Base-by-base conservation (phyloP, 2,797 vertebrate genomes). In the Sebastes steindachneri region DNA sequence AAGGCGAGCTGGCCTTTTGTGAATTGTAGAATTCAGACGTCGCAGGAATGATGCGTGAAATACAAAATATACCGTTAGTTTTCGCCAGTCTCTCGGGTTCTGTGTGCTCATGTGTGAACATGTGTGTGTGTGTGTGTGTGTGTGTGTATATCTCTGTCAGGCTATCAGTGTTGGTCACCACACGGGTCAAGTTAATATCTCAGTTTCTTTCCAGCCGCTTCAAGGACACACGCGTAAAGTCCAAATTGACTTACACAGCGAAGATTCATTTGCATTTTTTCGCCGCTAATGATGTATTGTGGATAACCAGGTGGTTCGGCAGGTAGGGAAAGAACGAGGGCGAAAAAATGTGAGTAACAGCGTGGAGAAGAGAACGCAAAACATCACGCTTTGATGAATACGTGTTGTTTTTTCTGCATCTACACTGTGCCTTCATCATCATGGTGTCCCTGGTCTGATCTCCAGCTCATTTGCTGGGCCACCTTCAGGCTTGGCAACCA, bases 401-500 rank as follows among this genome's bases (percentile, higher is more conserved):
- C 31, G 53, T 78, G 62, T 64, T 76, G 33, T 79, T 83, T 80
- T 48, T 48, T 7, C 78, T 69, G 45, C 63, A 75, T 80, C 73
- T 37, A 15, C 66, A 48, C 68, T n/a, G 57, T 64, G 28, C 81
- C 83, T 88, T 87, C 78, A 85, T 88, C 69, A 76, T 55, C 75
- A 41, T 72, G 14, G 68, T 80, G 79, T 87, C 60, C 69, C 59
- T 21, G 67, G 82, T 92, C 92, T 91, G 86, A 93, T 93, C 86
- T 87, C 31, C 82, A 87, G 82, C 87, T 93, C 89, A 90, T 93
- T 92, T 93, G 76, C 79, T 64, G 62, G 77, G 74, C 85, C 85
- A 86, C 88, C 83, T 87, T 86, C 66, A 83, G 66, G 70, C 85
- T 82, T 37, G 67, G 73, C 77, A 85, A 59, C 84, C 77, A 89